Evolutionary conservation across 2,113 vertebrate species (phyloP).

Genomic region (Odontophorus gujanensis): DNA sequence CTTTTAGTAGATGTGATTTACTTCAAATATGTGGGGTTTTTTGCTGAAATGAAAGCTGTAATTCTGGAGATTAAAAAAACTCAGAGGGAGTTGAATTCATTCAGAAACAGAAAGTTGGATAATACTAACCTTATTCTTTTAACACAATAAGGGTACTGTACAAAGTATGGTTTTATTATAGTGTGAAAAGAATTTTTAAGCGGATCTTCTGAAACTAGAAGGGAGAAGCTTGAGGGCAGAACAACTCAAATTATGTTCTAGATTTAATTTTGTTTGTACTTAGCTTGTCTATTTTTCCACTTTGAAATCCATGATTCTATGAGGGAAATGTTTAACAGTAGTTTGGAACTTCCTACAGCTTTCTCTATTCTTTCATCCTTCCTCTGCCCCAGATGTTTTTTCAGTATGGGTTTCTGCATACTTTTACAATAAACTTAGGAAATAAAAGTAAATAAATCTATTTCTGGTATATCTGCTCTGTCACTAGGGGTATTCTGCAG

Average conservation of each 20-base stretch:
- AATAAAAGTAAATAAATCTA: background rate
- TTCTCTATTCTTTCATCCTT: background rate
- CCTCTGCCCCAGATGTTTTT: background rate
- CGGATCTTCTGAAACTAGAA: background rate
- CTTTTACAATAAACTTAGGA: background rate
- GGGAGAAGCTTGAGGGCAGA: conserved; percentile 6
- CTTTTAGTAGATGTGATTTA: background rate
- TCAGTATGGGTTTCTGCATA: no score
- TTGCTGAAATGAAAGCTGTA: background rate
- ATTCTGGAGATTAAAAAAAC: background rate
- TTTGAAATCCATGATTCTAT: background rate
- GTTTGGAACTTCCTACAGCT: background rate
- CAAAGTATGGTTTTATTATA: background rate
- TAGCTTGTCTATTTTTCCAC: conserved; percentile 1
- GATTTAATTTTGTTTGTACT: background rate
- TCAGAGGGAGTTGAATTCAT: background rate
- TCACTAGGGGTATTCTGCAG: background rate
- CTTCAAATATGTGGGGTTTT: background rate
- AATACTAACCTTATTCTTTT: background rate
- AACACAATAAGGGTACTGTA: background rate
- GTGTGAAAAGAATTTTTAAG: background rate
- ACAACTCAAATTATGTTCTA: background rate
- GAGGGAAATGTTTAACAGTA: background rate
- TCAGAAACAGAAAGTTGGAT: background rate
- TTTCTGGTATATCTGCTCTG: background rate